Conservation (phyloP, 1,140 invertebrate species). For the Thalassaphorura encarpata region DNA sequence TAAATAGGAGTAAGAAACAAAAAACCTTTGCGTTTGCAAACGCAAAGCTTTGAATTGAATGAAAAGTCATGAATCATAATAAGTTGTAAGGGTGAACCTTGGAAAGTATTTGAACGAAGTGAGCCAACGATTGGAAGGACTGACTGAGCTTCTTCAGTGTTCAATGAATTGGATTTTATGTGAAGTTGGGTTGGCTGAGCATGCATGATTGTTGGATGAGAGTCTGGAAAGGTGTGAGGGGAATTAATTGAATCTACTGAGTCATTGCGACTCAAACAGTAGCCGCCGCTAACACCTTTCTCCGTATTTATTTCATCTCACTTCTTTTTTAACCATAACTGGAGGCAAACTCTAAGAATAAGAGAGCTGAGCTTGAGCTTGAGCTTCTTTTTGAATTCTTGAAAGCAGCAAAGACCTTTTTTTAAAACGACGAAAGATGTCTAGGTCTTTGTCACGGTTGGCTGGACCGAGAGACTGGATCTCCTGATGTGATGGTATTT, state of each 20-base stretch:
- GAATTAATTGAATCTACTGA: constrained; percentile 32
- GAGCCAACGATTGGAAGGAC: neutral
- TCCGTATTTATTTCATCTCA: too few relatives aligned
- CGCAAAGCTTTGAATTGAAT: neutral
- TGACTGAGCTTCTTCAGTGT: neutral
- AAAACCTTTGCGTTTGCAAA: too few relatives aligned
- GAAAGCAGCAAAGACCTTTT: too few relatives aligned
- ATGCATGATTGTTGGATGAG: constrained; percentile 15
- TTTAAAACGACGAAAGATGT: too few relatives aligned
- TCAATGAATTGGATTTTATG: neutral
- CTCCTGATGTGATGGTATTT: too few relatives aligned
- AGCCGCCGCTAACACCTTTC: constrained; percentile 20
- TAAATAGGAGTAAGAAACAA: too few relatives aligned
- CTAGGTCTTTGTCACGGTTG: too few relatives aligned
- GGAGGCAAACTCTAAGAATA: too few relatives aligned
- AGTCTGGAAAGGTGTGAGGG: constrained; percentile 27
- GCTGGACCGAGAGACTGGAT: too few relatives aligned
- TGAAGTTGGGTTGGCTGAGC: constrained; percentile 4
- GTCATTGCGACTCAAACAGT: constrained; percentile 30
- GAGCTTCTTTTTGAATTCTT: too few relatives aligned
- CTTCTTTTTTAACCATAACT: too few relatives aligned
- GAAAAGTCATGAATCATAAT: neutral
- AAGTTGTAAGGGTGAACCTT: neutral
- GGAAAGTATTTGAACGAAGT: neutral
- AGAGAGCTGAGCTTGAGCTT: too few relatives aligned